A percentile compares a stretch with the other conserved stretches of the same genome.
Conservation (phyloP, 1,140 invertebrate species). For the Stenopsyche tienmushanensis region DNA sequence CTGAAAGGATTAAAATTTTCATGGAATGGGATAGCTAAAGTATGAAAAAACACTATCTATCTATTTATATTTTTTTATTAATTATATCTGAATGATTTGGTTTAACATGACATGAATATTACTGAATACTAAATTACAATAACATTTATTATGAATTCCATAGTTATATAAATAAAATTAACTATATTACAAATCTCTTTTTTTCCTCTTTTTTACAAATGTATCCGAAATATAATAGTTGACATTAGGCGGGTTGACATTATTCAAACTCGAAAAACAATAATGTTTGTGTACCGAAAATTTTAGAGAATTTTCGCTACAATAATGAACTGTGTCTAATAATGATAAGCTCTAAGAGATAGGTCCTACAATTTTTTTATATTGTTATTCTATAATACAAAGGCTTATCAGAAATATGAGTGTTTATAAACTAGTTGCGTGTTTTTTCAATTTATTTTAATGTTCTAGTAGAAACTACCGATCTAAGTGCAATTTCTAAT, state of each 20-base stretch:
- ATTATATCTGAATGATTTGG: slow-evolving; percentile 39
- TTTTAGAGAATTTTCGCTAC: no score
- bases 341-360: slow-evolving; percentile 39
- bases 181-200: slow-evolving; percentile 37
- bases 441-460: slow-evolving; percentile 25
- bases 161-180: slow-evolving; percentile 40
- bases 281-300: no score
- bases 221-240: no score
- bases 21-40: background rate
- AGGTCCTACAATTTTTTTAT: slow-evolving; percentile 27
- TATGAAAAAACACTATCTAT: slow-evolving; percentile 33
- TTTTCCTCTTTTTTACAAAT: slow-evolving; percentile 24
- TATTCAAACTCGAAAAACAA: no score
- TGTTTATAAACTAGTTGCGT: slow-evolving; percentile 33
- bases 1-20: no score
- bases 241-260: no score
- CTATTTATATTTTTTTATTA: slow-evolving; percentile 39
- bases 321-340: slow-evolving; percentile 24
- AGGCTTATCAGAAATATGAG: slow-evolving; percentile 27
- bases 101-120: slow-evolving; percentile 42
- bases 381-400: slow-evolving; percentile 31
- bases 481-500: slow-evolving; percentile 38
- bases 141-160: slow-evolving; percentile 42
- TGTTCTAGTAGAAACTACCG: slow-evolving; percentile 36
- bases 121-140: slow-evolving; percentile 41